Conservation (phyloP, 2,113 vertebrate species). For the Pardalotus punctatus region DNA sequence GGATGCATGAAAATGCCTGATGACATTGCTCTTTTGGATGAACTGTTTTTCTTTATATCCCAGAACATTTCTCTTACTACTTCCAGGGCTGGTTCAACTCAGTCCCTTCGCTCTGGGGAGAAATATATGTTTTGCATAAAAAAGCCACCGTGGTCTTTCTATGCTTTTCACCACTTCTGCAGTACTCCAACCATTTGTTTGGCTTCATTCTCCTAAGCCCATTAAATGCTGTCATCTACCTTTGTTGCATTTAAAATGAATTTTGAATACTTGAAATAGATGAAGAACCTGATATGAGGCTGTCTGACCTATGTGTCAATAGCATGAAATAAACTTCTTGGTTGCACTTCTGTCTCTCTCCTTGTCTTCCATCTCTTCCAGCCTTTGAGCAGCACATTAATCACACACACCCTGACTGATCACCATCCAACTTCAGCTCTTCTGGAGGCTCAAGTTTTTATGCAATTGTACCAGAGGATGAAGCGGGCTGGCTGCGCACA, state of each 20-base stretch:
- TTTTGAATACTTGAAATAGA: neutral
- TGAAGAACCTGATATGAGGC: neutral
- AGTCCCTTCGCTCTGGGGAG: neutral
- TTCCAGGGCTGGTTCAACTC: neutral
- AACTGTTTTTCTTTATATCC: neutral
- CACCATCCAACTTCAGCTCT: neutral
- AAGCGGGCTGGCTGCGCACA: neutral
- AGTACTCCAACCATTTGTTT: neutral
- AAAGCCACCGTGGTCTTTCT: neutral
- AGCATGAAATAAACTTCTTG: neutral
- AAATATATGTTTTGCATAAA: neutral
- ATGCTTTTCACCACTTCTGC: conserved; percentile 1
- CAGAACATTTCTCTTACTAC: neutral
- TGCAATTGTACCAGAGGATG: neutral
- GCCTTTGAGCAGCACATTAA: neutral
- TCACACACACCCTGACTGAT: neutral
- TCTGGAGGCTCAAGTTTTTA: neutral
- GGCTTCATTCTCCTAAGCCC: neutral
- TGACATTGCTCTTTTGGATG: neutral
- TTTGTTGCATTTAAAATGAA: neutral
- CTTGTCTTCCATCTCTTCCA: neutral
- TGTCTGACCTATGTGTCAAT: neutral
- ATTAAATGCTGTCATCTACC: neutral
- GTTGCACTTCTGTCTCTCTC: neutral
- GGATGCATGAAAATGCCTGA: neutral